phyloP scores from a whole-genome alignment of 2,888 invertebrate species.

The Melanostoma scalare region DNA sequence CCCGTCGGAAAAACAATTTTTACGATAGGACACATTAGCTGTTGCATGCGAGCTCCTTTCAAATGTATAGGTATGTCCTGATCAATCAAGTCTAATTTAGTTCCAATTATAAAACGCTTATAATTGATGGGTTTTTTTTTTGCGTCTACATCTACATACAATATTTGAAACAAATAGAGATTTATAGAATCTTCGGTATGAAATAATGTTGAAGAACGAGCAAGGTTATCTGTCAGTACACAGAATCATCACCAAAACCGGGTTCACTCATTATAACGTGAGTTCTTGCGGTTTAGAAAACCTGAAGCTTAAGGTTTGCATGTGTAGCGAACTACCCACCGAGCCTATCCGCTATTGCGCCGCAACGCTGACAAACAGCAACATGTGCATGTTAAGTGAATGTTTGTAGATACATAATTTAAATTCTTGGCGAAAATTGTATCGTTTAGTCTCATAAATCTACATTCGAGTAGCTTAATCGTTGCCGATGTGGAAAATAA shows the following conservation, averaged over 20 bases:
- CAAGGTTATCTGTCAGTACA: background rate
- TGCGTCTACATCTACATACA: too few species aligned
- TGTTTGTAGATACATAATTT: slow-evolving; percentile 43
- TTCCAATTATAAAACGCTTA: too few species aligned
- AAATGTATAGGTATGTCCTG: too few species aligned
- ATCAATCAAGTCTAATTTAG: too few species aligned
- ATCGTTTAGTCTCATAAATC: slow-evolving; percentile 58
- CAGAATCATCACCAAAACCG: slow-evolving; percentile 2
- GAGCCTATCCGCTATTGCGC: background rate
- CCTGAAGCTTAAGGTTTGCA: background rate
- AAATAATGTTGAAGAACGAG: too few species aligned
- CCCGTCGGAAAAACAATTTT: too few species aligned
- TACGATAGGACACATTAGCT: too few species aligned
- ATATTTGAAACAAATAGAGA: too few species aligned
- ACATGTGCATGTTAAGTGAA: slow-evolving; percentile 7
- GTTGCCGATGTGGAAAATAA: slow-evolving; percentile 61
- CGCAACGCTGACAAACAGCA: background rate
- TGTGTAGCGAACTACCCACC: background rate
- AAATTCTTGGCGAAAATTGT: slow-evolving; percentile 64
- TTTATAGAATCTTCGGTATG: too few species aligned
- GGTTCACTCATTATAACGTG: background rate
- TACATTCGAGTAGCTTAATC: slow-evolving; percentile 64
- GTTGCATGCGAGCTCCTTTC: too few species aligned
- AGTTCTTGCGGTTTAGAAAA: slow-evolving; percentile 1
- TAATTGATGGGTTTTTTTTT: too few species aligned